Base-by-base conservation (phyloP, 2,113 vertebrate genomes). In the Scatophagus argus region DNA sequence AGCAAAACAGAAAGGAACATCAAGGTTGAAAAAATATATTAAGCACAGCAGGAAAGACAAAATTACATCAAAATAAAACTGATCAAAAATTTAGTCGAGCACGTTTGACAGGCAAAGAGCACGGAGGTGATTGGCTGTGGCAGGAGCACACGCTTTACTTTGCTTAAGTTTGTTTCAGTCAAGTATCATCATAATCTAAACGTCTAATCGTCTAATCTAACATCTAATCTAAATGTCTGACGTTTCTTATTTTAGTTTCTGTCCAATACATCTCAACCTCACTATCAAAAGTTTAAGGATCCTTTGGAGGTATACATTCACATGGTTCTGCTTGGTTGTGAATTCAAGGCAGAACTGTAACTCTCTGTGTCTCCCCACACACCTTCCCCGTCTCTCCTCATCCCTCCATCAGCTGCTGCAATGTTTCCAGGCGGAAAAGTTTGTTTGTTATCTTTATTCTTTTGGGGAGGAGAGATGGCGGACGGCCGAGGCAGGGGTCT, bases 391-490 rank as follows among this genome's bases (percentile, higher is more conserved):
- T 59, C 19, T 19, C 23, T 12, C 19, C 14, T 5, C n/a, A 23
- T 39, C 19, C 29, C 4, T 60, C 23, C 11, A 13, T 51, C 44
- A 38, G 44, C n/a, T 51, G 38, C 21, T 64, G 58, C 64, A 23
- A 1, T 66, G 29, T 75, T 69, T 64, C 16, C 4, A 27, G 27
- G 27, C 9, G 39, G 23, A 60, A 49, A 77, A 68, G 47, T 75
- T 77, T 14, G 12, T 51, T 68, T 44, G 9, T n/a, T n/a, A 59
- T 74, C 56, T 69, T 43, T 71, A 4, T 31, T 39, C 17, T 36
- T 46, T 8, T 9, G 1, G 16, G 29, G 19, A 41, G 25, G 47
- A 36, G 29, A 19, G 19, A 4, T 13, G 31, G 39, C 13, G 29
- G 49, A 43, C 17, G 36, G 23, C 21, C 16, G 21, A n/a, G 58